Conservation (phyloP, 1,140 invertebrate genomes). For the Triops longicaudatus region DNA sequence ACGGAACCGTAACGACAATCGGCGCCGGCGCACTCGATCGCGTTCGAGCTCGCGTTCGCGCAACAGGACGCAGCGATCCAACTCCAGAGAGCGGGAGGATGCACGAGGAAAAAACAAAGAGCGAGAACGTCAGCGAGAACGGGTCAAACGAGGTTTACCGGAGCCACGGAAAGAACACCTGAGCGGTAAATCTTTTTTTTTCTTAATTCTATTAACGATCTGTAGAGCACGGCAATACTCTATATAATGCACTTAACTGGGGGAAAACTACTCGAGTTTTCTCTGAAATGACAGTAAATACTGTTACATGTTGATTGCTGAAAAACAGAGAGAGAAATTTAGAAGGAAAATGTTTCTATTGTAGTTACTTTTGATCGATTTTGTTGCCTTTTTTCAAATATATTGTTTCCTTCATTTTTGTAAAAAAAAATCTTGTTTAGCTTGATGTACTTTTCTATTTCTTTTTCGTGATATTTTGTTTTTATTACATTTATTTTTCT, state of each 20-base stretch:
- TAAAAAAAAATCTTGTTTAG: not conserved
- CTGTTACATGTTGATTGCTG: too few species aligned
- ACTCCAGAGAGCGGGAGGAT: conserved; percentile 48
- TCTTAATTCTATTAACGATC: not conserved
- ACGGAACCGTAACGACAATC: conserved; percentile 24
- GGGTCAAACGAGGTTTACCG: conserved; percentile 79
- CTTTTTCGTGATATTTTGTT: not conserved
- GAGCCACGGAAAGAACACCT: conserved; percentile 75
- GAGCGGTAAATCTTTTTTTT: conserved; percentile 52
- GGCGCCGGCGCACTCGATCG: conserved; percentile 33
- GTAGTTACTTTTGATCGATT: too few species aligned
- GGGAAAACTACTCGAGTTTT: not conserved
- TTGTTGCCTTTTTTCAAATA: too few species aligned
- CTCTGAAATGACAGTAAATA: not conserved
- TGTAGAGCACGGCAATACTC: not conserved
- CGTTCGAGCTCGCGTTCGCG: conserved; percentile 38
- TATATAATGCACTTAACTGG: too few species aligned
- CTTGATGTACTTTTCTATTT: not conserved
- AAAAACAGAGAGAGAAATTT: too few species aligned
- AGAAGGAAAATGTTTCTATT: too few species aligned
- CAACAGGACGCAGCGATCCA: conserved; percentile 38
- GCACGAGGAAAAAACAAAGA: conserved; percentile 52
- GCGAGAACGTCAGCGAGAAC: conserved; percentile 43
- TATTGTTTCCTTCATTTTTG: too few species aligned
- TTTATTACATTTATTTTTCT: conserved; percentile 31